Evolutionary conservation across 64 coral and sea anemone species (phyloP), one percentile per base, ranked within the genome.

Genomic region (Trachythela sp.): DNA sequence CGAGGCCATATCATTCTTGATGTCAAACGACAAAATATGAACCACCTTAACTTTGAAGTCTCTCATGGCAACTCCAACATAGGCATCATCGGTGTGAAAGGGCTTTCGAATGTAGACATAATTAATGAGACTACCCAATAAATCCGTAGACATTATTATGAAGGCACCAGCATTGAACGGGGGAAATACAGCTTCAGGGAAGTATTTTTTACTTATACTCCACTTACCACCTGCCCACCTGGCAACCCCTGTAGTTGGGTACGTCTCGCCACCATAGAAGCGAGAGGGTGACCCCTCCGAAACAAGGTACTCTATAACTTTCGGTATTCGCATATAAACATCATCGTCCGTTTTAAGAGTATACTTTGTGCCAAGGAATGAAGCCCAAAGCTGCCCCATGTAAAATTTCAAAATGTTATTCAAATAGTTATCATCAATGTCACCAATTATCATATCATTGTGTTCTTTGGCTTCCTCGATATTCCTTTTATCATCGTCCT

Each of bases 391-490:
- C 40, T 64, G 83, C 24, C 45, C 54, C 89, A 85, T 85, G 50
- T 85, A 91, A 27, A 29, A 54, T 14, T 45, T 45, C 42, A 45
- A 45, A 45, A 45, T 45, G 11, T 45, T 45, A 11, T 45, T 45
- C 42, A 45, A 45, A 11, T 45, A 45, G 42, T 45, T 45, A 45
- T 45, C 42, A 45, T 45, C 10, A 72, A 85, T 85, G 50, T 91
- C 56, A 29, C 77, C 89, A 27, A 91, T 68, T 27, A 91, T n/a
- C 20, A 91, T 67, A 68, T 91, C 89, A 39, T 91, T 91, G 83
- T 64, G 64, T 40, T 70, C 22, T 14, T 42, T 17, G 39, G 89
- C 89, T 85, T 91, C 89, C 14, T 71, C 29, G 24, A 33, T 39
- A 34, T 85, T 91, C 31, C 29, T 67, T 32, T 18, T 20, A 34